A percentile compares a stretch with the other conserved stretches of the same genome.
Evolutionary conservation across 37 sponge, comb jelly and placozoan species (phyloP).

Genomic region (Aphrocallistes beatrix): DNA sequence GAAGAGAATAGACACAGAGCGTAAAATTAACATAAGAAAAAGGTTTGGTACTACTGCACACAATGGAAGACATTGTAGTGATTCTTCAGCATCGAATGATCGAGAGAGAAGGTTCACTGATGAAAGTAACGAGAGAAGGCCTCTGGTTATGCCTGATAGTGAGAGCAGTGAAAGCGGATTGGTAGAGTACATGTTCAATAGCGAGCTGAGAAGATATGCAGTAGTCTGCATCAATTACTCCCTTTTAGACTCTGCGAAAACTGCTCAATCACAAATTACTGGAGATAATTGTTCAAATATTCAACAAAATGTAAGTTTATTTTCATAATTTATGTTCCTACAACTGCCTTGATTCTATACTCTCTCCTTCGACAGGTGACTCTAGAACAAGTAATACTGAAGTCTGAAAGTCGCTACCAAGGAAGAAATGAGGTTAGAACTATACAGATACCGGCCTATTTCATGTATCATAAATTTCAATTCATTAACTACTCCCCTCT

Average conservation of each 20-base stretch:
- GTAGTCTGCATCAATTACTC: not conserved
- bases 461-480: constrained; percentile 30
- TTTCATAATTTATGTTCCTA: not conserved
- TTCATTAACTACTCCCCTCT: constrained; percentile 63
- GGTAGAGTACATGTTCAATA: constrained; percentile 16
- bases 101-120: not conserved
- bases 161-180: not conserved
- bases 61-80: not conserved
- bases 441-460: not conserved
- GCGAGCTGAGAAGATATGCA: not conserved
- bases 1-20: not conserved
- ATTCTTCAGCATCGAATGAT: not conserved
- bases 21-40: not conserved
- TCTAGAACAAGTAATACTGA: not conserved
- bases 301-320: not conserved
- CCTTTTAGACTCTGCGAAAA: not conserved
- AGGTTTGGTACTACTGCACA: not conserved
- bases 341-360: not conserved
- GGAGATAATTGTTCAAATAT: not conserved
- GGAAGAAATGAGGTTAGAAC: not conserved
- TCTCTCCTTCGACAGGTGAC: not conserved
- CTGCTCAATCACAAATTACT: constrained; percentile 2
- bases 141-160: not conserved
- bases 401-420: not conserved
- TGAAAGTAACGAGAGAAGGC: not conserved